Base-by-base conservation (phyloP, 1,140 invertebrate species). In the Drosophila navojoa region DNA sequence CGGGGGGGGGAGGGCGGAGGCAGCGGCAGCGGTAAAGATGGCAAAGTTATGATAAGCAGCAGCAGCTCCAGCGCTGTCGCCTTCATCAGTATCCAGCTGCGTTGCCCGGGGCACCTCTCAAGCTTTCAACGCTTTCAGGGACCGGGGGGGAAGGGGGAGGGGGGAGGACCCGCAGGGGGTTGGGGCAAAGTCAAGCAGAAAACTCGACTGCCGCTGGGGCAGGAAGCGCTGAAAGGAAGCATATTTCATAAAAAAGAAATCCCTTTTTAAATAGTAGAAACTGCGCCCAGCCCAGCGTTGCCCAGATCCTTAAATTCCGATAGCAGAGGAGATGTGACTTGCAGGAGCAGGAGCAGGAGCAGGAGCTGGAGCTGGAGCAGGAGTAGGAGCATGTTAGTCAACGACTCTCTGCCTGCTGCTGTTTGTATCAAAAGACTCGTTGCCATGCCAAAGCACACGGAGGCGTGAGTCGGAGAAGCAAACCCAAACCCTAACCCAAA, bases 181-280 rank as follows among this genome's bases (percentile, higher is more conserved):
- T 11, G 40, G 40, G 53, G 1, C 6, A 80, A 89, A 89, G 84
- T 89, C 84, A 84, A 80, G 84, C 84, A 84, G 79, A 89, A 89
- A 89, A 89, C 85, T 89, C 80, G 52, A 77, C 77, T 75, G 76
- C 69, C 78, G 69, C 70, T 67, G 54, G 69, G 55, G 66, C 72
- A 82, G 82, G 73, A 87, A 82, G 49, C 69, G 79, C 67, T 87
- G 82, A 87, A 79, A 89, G 84, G 76, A 77, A 89, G 77, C 84
- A 82, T 89, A 89, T 89, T 89, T 84, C 84, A 84, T 80, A 89
- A 68, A 82, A 82, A 82, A 75, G 77, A 89, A 89, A 89, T 89
- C 85, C 35, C 77, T 84, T 87, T 71, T 87, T 87, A 87, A 89
- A 84, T 84, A 71, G 84, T 84, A 69, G 79, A 82, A 87, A 89